These are phyloP conservation scores for Drosophila meridionalis DNA, from an alignment of 2,888 invertebrate species.

Conservation along the genomic window DNA sequence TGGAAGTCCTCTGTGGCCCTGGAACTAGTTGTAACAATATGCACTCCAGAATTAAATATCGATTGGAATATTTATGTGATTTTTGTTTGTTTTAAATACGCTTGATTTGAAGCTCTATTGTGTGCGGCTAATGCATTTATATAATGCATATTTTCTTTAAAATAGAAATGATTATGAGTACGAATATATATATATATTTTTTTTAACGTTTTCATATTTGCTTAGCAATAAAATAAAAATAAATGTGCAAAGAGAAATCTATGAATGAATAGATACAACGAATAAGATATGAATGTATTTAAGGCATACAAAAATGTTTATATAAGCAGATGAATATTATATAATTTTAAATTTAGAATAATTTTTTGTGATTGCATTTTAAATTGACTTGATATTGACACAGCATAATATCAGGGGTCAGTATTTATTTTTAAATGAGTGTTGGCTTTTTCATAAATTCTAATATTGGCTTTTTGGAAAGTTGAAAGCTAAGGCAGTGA, in stretches of 20 bases:
- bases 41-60: slow-evolving; percentile 1
- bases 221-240: neutral
- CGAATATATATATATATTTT: neutral
- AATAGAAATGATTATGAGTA: neutral
- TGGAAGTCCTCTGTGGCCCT: slow-evolving; percentile 1
- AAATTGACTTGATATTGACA: neutral
- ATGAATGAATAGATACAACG: neutral
- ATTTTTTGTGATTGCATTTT: neutral
- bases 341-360: neutral
- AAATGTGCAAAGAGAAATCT: neutral
- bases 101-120: neutral
- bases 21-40: neutral
- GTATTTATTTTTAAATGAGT: no score
- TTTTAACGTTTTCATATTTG: neutral
- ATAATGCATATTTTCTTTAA: neutral
- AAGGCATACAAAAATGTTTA: neutral
- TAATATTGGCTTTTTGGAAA: no score
- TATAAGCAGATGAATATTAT: neutral
- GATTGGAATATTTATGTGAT: slow-evolving; percentile 2
- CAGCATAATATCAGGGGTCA: neutral
- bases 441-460: no score
- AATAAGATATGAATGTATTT: no score
- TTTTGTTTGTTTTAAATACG: neutral
- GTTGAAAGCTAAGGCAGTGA: no score
- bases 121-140: neutral